A percentile compares a stretch with the other conserved stretches of the same genome.
Conservation (phyloP, 2,888 invertebrate species). For the Mesorhabditis sp. region DNA sequence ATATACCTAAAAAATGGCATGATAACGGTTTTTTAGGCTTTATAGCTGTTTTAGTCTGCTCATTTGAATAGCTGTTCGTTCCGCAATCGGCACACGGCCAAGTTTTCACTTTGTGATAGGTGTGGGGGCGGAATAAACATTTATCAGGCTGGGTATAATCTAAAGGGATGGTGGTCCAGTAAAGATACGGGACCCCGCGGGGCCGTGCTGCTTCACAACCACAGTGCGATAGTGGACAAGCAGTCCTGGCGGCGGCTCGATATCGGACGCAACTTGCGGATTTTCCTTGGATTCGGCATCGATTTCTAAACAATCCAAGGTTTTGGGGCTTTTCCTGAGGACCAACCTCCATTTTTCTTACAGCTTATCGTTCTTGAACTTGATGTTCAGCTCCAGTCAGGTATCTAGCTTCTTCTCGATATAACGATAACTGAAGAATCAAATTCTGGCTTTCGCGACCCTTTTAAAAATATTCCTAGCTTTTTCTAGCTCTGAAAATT, state of each 20-base stretch:
- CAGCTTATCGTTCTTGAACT: not conserved
- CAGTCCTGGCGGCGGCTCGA: too few species aligned
- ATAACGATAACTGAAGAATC: too few species aligned
- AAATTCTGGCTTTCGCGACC: too few species aligned
- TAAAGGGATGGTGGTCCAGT: not conserved
- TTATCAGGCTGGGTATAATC: constrained; percentile 2
- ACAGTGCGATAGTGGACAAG: too few species aligned
- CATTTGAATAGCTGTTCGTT: not conserved
- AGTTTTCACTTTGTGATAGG: too few species aligned
- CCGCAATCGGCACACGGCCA: not conserved
- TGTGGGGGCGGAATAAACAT: not conserved
- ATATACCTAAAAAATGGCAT: too few species aligned
- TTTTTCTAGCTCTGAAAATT: too few species aligned
- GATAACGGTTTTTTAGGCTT: not conserved
- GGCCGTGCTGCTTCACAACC: not conserved
- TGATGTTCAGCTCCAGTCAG: too few species aligned
- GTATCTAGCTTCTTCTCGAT: too few species aligned
- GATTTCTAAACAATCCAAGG: not conserved
- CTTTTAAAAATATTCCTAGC: too few species aligned
- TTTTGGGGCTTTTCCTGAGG: not conserved
- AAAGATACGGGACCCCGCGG: not conserved
- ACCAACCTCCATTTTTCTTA: not conserved
- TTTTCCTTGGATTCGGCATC: not conserved
- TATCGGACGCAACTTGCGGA: not conserved
- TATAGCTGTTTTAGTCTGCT: not conserved